Base-by-base conservation (phyloP, 1,140 invertebrate species). In the Zaprionus davidi region DNA sequence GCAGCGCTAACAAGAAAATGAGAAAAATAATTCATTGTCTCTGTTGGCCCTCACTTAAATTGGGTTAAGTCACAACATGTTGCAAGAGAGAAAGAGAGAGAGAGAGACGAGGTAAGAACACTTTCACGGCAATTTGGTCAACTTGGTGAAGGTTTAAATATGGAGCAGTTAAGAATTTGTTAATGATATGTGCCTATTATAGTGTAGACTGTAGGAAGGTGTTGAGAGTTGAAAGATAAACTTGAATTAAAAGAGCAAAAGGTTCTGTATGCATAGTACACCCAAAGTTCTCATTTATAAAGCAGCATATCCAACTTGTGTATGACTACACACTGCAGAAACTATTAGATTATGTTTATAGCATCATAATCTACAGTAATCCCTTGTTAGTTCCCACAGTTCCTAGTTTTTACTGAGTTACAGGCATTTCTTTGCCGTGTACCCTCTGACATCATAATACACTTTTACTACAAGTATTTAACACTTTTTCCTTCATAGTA, bases 1-100 rank as follows among this genome's bases (percentile, higher is more conserved):
- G 64, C 71, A 60, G 65, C 49, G 59, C 56, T 73, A 68, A 68
- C 64, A 73, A 73, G 71, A 36, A 72, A 67, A 67, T 56, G 38
- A 57, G 17, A 46, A 31, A 57, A 31, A 67, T 73, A 73, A 68
- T 68, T 73, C 57, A 68, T 73, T 67, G 24, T 46, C 6, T 17
- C 41, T 46, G n/a, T 53, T 53, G 63, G 62, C 41, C 31, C 63
- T 53, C n/a, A 55, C n/a, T 57, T 53, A 34, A 71, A 68, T 68
- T 73, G 57, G 71, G 71, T 73, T 73, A 73, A 73, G 56, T 55
- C 71, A 73, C 46, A 68, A 34, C 56, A 67, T 11, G 44, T 11
- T 3, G 9, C 9, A 11, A 34, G 31, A 34, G 31, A 34, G 9
- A 31, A n/a, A n/a, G 20, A 20, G 20, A 28, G 7, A 28, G 28